Evolutionary conservation across 1,140 invertebrate species (phyloP).

Genomic region (Diprion similis): DNA sequence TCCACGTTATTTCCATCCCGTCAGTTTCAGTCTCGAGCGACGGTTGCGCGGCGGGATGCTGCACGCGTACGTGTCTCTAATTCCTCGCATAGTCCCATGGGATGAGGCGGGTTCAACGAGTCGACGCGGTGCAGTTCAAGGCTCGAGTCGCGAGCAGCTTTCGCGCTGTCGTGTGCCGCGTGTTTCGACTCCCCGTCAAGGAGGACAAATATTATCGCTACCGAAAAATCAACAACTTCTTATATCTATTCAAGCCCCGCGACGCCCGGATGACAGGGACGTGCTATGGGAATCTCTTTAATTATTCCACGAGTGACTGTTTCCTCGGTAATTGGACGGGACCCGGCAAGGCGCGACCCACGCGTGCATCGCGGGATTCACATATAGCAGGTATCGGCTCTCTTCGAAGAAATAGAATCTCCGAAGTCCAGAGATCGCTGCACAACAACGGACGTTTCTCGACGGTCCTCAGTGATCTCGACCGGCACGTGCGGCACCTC

Average conservation of each 20-base stretch:
- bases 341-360: neutral
- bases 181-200: neutral
- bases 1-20: neutral
- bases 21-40: neutral
- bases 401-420: neutral
- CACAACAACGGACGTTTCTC: neutral
- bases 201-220: conserved; percentile 5
- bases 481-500: neutral
- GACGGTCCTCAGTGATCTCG: neutral
- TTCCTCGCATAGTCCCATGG: neutral
- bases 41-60: neutral
- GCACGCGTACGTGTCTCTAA: neutral
- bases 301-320: conserved; percentile 2
- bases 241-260: no score
- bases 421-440: neutral
- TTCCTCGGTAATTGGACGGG: neutral
- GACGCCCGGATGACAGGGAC: no score
- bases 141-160: neutral
- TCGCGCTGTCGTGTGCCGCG: neutral
- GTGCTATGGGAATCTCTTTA: neutral
- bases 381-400: neutral
- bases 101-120: neutral
- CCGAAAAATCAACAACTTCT: neutral
- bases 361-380: no score
- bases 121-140: neutral